phyloP scores from a whole-genome alignment of 1,140 invertebrate species.

The Anagrus nilaparvatae region DNA sequence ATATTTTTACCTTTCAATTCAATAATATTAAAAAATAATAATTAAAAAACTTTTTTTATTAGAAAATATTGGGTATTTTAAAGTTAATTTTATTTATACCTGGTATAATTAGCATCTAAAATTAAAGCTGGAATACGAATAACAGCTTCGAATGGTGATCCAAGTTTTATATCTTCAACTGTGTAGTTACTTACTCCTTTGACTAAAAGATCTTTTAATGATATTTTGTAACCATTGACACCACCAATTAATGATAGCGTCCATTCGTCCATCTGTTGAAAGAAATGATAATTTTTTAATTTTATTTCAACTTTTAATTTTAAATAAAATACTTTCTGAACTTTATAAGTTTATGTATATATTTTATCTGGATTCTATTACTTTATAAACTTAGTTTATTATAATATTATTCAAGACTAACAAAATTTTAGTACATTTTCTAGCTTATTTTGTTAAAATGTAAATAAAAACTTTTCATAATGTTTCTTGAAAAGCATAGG shows the following conservation, averaged over 20 bases:
- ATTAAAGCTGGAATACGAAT: slow-evolving; percentile 55
- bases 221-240: slow-evolving; percentile 58
- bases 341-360: too few species aligned
- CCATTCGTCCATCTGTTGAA: slow-evolving; percentile 51
- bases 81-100: slow-evolving; percentile 22
- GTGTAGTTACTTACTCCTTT: slow-evolving; percentile 61
- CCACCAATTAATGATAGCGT: slow-evolving; percentile 58
- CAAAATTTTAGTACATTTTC: too few species aligned
- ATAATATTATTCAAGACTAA: too few species aligned
- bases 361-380: too few species aligned
- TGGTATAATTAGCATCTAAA: slow-evolving; percentile 59
- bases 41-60: not conserved
- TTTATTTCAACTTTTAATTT: too few species aligned
- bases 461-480: too few species aligned
- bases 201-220: slow-evolving; percentile 54
- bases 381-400: too few species aligned
- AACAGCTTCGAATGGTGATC: slow-evolving; percentile 54
- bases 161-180: slow-evolving; percentile 51
- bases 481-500: too few species aligned
- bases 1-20: not conserved
- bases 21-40: not conserved
- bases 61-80: not conserved
- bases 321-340: too few species aligned
- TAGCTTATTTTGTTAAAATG: too few species aligned
- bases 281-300: not conserved